phyloP scores from a whole-genome alignment of 1,140 invertebrate species.

The Zaprionus camerounensis region DNA sequence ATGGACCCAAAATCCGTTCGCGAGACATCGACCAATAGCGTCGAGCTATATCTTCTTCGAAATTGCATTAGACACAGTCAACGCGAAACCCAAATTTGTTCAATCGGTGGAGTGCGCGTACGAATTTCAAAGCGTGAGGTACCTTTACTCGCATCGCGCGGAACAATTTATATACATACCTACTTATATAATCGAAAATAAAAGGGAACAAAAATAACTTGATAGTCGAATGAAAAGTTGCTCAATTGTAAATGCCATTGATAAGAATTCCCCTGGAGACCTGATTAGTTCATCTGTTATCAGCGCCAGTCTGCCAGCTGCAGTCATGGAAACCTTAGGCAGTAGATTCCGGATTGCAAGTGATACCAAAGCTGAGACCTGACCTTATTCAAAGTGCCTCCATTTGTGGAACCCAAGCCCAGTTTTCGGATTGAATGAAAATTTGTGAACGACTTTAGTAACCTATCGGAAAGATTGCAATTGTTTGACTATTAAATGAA shows the following conservation, averaged over 20 bases:
- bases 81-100: constrained; percentile 50
- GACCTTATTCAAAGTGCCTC: not conserved
- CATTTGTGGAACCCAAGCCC: not conserved
- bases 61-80: constrained; percentile 60
- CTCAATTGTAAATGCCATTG: constrained; percentile 31
- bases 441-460: not conserved
- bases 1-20: constrained; percentile 46
- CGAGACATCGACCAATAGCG: constrained; percentile 39
- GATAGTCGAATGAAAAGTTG: constrained; percentile 20
- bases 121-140: constrained; percentile 78
- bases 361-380: not conserved
- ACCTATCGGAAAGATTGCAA: not conserved
- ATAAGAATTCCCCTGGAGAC: constrained; percentile 30
- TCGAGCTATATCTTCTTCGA: constrained; percentile 50
- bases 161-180: constrained; percentile 28
- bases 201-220: constrained; percentile 10
- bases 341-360: constrained; percentile 9
- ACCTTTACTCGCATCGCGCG: constrained; percentile 24
- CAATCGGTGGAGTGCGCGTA: constrained; percentile 74
- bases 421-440: not conserved
- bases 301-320: constrained; percentile 18
- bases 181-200: constrained; percentile 34
- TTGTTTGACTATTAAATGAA: too few relatives aligned
- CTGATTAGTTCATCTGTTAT: constrained; percentile 32
- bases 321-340: constrained; percentile 17